phyloP scores from a whole-genome alignment of 1,140 invertebrate genomes.

The Planococcus citri region DNA sequence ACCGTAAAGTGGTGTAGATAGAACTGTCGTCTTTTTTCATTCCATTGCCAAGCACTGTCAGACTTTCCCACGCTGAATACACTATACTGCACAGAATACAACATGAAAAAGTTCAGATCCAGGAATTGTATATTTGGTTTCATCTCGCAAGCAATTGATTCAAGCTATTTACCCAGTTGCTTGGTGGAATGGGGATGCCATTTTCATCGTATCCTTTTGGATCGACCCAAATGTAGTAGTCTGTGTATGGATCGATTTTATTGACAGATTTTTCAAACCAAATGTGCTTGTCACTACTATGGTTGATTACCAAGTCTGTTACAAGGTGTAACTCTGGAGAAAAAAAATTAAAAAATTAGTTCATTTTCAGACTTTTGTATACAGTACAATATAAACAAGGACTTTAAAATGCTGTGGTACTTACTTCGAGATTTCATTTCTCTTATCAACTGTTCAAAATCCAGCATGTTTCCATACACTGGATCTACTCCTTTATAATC shows the following conservation, averaged over 20 bases:
- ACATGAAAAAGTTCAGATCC: neutral
- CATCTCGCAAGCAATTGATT: no score
- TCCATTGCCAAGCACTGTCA: conserved; percentile 57
- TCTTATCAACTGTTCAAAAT: conserved; percentile 16
- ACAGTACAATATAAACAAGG: no score
- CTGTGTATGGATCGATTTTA: conserved; percentile 43
- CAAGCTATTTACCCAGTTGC: conserved; percentile 41
- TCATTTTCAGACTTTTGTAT: no score
- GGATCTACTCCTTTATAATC: conserved; percentile 44
- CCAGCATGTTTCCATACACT: conserved; percentile 15
- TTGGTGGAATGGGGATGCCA: conserved; percentile 33
- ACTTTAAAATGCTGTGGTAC: no score
- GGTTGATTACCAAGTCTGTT: conserved; percentile 75
- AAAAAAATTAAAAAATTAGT: no score
- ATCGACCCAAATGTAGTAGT: conserved; percentile 65
- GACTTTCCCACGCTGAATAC: conserved; percentile 47
- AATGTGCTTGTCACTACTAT: conserved; percentile 58
- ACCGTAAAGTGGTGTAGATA: conserved; percentile 58
- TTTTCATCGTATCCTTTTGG: conserved; percentile 35
- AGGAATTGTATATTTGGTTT: neutral
- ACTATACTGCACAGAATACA: conserved; percentile 36
- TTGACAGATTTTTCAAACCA: conserved; percentile 60
- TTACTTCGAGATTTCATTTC: conserved; percentile 19
- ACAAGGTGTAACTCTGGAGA: conserved; percentile 55
- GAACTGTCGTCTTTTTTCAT: conserved; percentile 49